phyloP scores from a whole-genome alignment of 1,140 invertebrate genomes.

The Achroia grisella region DNA sequence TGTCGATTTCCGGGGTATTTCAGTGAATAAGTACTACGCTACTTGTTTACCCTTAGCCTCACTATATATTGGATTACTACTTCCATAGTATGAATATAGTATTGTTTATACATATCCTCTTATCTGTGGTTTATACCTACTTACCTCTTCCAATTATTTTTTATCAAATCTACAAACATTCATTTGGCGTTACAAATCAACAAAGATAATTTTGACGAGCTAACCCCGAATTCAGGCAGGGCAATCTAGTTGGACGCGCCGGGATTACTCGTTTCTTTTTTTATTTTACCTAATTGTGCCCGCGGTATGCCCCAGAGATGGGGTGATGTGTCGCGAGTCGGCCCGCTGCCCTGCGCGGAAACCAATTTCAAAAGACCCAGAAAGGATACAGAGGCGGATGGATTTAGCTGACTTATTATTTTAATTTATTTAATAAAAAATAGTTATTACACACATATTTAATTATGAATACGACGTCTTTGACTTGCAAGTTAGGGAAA shows the following conservation, averaged over 20 bases:
- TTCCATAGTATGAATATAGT: too few species aligned
- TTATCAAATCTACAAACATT: neutral
- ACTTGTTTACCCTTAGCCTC: too few species aligned
- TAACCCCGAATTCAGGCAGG: constrained; percentile 14
- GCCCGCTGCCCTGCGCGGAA: constrained; percentile 38
- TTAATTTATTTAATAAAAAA: too few species aligned
- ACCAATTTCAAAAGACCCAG: constrained; percentile 63
- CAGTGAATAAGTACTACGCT: too few species aligned
- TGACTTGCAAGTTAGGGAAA: too few species aligned
- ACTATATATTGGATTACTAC: too few species aligned
- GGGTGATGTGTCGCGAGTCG: constrained; percentile 49
- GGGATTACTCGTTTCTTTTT: constrained; percentile 43
- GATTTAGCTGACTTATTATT: too few species aligned
- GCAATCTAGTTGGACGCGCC: constrained; percentile 24
- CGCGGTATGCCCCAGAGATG: constrained; percentile 49
- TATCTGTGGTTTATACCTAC: too few species aligned
- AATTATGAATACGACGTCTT: too few species aligned
- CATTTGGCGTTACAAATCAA: constrained; percentile 1
- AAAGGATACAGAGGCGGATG: constrained; percentile 44
- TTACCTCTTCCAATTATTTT: neutral
- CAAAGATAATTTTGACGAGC: constrained; percentile 8
- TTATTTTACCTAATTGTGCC: constrained; percentile 53
- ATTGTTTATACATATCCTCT: too few species aligned
- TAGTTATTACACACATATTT: too few species aligned
- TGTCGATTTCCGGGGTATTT: too few species aligned